These are phyloP conservation scores for Cheilosia urbana DNA, from an alignment of 2,888 invertebrate genomes.

Conservation along the genomic window DNA sequence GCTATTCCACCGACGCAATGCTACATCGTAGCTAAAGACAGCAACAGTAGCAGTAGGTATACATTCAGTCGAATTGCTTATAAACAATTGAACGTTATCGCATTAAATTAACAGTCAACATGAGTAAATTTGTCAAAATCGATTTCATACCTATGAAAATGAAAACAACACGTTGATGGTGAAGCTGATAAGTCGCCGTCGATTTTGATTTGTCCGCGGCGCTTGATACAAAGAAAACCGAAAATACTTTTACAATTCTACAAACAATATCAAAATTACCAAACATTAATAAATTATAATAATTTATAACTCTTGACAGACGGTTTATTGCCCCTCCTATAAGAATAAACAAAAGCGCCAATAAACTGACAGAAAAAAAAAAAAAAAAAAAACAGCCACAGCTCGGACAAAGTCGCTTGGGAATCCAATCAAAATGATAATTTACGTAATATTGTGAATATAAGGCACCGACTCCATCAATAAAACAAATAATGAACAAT, in stretches of 20 bases:
- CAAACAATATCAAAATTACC: background rate
- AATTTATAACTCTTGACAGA: slow-evolving; percentile 28
- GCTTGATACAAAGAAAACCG: slow-evolving; percentile 18
- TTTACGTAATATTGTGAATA: slow-evolving; percentile 56
- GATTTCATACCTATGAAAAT: background rate
- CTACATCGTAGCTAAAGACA: too few species aligned
- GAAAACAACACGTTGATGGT: background rate
- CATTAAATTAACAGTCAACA: slow-evolving; percentile 52
- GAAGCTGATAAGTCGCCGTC: background rate
- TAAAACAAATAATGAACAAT: slow-evolving; percentile 64
- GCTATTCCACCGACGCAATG: slow-evolving; percentile 7
- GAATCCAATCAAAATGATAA: slow-evolving; percentile 57
- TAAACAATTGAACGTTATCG: slow-evolving; percentile 64
- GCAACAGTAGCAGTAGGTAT: background rate
- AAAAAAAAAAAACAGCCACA: background rate
- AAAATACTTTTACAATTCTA: slow-evolving; percentile 7
- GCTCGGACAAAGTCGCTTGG: slow-evolving; percentile 7
- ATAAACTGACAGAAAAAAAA: slow-evolving; percentile 27
- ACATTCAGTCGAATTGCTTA: slow-evolving; percentile 4
- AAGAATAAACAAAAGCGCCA: slow-evolving; percentile 27
- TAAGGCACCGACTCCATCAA: slow-evolving; percentile 48
- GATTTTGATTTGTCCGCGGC: background rate
- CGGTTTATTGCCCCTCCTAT: slow-evolving; percentile 25
- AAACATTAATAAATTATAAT: slow-evolving; percentile 47
- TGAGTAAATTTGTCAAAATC: slow-evolving; percentile 17